These are phyloP conservation scores for Semicossyphus pulcher DNA, from an alignment of 2,113 vertebrate genomes.

Conservation along the genomic window DNA sequence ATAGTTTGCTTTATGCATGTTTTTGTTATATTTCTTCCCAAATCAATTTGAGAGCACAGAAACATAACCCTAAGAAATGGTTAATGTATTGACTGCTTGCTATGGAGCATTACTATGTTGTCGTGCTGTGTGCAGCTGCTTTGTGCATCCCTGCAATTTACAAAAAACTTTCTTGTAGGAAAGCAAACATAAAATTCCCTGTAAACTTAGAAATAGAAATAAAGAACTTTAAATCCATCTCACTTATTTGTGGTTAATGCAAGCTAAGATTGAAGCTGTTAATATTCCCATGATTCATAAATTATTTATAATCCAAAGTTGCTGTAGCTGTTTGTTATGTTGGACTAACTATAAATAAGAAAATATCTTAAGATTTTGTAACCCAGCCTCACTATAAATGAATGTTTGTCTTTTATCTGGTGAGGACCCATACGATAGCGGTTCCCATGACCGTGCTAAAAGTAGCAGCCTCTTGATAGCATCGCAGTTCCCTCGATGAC, in stretches of 20 bases:
- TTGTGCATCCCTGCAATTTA: neutral
- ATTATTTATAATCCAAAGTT: neutral
- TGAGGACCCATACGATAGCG: neutral
- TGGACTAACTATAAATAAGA: neutral
- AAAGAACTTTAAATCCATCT: no score
- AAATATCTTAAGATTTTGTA: neutral
- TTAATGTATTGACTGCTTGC: neutral
- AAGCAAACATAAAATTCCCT: no score
- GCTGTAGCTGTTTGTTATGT: neutral
- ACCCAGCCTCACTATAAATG: neutral
- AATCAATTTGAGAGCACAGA: no score
- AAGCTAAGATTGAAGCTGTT: no score
- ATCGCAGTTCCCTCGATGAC: slow-evolving; percentile 24
- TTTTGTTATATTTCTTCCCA: no score
- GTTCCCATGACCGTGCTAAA: slow-evolving; percentile 61
- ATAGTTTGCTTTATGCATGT: no score
- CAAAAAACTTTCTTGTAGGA: no score
- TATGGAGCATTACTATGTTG: neutral
- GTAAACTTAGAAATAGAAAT: no score
- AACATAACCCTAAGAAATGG: neutral
- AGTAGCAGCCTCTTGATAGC: slow-evolving; percentile 60
- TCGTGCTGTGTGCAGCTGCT: no score
- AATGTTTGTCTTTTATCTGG: slow-evolving; percentile 28
- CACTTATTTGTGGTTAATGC: no score
- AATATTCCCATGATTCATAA: slow-evolving; percentile 4